Evolutionary conservation across 2,797 vertebrate species (phyloP).

Genomic region (Atherinosoma microstoma): DNA sequence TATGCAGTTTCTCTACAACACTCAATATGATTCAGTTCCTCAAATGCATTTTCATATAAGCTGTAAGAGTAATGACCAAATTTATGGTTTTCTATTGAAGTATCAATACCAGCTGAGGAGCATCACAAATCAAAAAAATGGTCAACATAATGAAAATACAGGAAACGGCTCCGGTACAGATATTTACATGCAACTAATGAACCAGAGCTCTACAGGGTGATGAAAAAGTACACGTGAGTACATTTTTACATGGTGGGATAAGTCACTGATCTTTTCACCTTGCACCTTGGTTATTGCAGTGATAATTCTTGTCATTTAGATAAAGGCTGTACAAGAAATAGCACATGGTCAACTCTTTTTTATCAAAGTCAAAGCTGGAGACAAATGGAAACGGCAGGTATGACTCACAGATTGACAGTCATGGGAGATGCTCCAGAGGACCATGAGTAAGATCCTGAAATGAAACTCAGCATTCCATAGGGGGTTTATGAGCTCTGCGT

Average conservation of each 20-base stretch:
- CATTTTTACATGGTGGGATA: constrained; percentile 7
- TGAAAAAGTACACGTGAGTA: background rate
- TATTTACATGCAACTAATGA: constrained; percentile 15
- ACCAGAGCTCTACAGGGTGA: background rate
- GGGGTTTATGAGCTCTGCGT: constrained; percentile 56
- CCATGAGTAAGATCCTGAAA: constrained; percentile 68
- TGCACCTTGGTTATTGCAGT: background rate
- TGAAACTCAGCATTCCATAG: constrained; percentile 35
- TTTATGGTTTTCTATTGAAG: constrained; percentile 45
- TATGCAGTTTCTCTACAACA: constrained; percentile 24
- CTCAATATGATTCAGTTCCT: constrained; percentile 40
- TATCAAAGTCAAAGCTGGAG: constrained; percentile 57
- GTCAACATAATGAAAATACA: constrained; percentile 44
- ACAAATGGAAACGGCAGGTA: constrained; percentile 48
- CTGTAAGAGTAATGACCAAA: constrained; percentile 52
- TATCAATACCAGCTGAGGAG: constrained; percentile 47
- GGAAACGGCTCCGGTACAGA: constrained; percentile 8
- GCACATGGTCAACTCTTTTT: constrained; percentile 29
- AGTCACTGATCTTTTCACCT: constrained; percentile 1
- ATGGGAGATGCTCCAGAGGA: constrained; percentile 64
- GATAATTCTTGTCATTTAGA: constrained; percentile 3
- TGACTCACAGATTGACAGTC: constrained; percentile 70
- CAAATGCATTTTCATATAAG: constrained; percentile 35
- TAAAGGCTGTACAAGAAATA: constrained; percentile 16
- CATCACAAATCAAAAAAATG: constrained; percentile 49